Conservation (phyloP, 2,113 vertebrate species). For the Oreochromis spilurus region DNA sequence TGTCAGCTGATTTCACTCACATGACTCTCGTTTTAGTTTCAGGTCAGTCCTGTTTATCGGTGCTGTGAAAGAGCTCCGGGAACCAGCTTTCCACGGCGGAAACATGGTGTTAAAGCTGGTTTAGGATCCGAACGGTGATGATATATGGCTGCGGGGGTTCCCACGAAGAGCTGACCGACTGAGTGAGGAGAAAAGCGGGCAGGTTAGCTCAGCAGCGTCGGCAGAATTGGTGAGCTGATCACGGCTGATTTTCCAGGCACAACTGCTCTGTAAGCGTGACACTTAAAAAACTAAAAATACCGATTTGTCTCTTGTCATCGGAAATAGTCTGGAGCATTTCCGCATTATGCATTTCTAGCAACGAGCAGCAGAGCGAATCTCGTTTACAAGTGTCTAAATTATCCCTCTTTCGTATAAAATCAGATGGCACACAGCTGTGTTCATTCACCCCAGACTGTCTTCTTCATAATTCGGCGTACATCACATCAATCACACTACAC, state of each 20-base stretch:
- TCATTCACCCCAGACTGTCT: not conserved
- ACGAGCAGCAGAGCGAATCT: not conserved
- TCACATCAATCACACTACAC: not conserved
- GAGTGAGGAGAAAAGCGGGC: not conserved
- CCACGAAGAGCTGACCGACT: not conserved
- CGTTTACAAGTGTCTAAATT: not conserved
- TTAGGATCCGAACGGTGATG: not conserved
- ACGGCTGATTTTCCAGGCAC: accelerated
- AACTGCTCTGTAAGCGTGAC: not conserved
- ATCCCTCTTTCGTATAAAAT: not conserved
- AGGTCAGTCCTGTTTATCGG: not conserved
- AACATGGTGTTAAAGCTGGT: not conserved
- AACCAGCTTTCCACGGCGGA: not conserved
- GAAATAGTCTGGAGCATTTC: not conserved
- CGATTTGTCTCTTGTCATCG: not conserved
- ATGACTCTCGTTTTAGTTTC: not conserved
- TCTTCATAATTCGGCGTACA: too few species aligned
- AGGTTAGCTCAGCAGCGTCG: not conserved
- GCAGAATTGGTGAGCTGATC: not conserved
- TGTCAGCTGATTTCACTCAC: constrained; percentile 9
- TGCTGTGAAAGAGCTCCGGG: not conserved
- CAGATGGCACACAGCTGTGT: accelerated
- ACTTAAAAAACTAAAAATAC: not conserved
- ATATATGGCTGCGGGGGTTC: not conserved
- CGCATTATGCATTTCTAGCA: not conserved